Evolutionary conservation across 2,797 vertebrate genomes (phyloP).

Genomic region (Lepilemur ruficaudatus): DNA sequence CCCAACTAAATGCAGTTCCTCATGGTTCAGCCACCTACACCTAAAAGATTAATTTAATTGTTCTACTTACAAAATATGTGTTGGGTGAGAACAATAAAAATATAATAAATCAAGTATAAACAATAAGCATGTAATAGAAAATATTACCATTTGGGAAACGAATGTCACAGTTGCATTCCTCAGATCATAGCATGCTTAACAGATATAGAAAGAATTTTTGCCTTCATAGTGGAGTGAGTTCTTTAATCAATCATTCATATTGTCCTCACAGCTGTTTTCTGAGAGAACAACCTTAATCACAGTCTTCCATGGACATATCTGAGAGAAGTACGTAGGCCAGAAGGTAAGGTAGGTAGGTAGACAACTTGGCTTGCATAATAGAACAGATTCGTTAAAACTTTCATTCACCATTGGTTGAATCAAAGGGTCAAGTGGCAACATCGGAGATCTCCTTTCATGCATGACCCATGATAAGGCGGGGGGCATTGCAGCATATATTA

Average conservation of each 20-base stretch:
- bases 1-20: not conserved
- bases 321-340: not conserved
- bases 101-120: not conserved
- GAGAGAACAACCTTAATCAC: not conserved
- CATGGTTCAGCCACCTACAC: not conserved
- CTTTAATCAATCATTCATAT: not conserved
- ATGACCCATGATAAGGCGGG: not conserved
- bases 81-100: not conserved
- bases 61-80: not conserved
- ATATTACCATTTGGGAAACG: not conserved
- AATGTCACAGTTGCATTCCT: not conserved
- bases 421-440: fast-evolving
- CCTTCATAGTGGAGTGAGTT: not conserved
- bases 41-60: not conserved
- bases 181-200: not conserved
- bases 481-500: fast-evolving
- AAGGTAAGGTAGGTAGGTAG: not conserved
- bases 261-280: not conserved
- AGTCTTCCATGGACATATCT: not conserved
- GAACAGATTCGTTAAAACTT: not conserved
- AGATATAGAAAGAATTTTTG: not conserved
- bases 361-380: not conserved
- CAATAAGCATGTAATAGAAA: not conserved
- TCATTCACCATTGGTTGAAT: not conserved
- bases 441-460: not conserved